A percentile compares a stretch with the other conserved stretches of the same genome.
phyloP scores from a whole-genome alignment of 1,140 invertebrate genomes.

The Papilio polyxenes region DNA sequence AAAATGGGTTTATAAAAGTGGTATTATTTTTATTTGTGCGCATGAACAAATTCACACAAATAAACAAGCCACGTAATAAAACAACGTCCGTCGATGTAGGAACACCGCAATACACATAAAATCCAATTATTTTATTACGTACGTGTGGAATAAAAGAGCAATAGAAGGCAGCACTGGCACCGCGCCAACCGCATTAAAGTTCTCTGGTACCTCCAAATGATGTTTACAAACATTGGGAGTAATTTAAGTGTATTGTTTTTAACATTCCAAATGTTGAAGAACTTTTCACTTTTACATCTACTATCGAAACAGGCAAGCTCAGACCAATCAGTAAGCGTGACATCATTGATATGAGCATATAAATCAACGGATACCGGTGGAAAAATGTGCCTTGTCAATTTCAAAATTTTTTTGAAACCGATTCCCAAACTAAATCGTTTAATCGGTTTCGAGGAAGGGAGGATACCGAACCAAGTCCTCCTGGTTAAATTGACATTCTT shows the following conservation, averaged over 20 bases:
- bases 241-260: constrained; percentile 49
- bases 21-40: background rate
- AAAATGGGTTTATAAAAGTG: background rate
- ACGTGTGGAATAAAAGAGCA: constrained; percentile 68
- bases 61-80: constrained; percentile 48
- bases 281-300: background rate
- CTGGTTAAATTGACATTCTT: background rate
- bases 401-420: background rate
- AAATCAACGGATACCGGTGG: no score
- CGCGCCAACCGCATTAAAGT: constrained; percentile 62
- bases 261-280: background rate
- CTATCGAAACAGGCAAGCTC: background rate
- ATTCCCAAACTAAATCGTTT: background rate
- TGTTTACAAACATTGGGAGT: constrained; percentile 70
- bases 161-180: constrained; percentile 60
- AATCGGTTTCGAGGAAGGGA: background rate
- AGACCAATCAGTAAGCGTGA: background rate
- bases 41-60: constrained; percentile 34
- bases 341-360: background rate
- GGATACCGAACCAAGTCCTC: background rate
- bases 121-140: constrained; percentile 65
- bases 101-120: constrained; percentile 53
- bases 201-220: constrained; percentile 50
- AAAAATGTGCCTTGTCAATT: no score
- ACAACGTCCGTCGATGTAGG: constrained; percentile 36